Conservation (phyloP, 2,888 invertebrate genomes). For the Nowickia ferox region DNA sequence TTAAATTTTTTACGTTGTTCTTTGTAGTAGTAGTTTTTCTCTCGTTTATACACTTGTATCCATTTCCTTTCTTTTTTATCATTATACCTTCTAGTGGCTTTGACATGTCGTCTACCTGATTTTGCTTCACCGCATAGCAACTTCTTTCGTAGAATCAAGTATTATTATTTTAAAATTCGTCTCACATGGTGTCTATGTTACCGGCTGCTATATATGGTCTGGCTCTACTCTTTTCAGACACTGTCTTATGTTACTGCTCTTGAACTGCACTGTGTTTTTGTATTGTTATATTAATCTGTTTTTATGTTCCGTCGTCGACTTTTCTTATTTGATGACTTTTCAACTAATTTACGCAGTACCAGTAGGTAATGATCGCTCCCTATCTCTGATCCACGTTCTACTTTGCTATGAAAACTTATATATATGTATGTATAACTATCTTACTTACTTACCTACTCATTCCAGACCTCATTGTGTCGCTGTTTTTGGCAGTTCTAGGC, state of each 20-base stretch:
- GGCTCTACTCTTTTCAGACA: neutral
- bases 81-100: neutral
- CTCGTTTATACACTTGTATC: too few species aligned
- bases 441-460: too few species aligned
- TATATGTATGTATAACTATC: too few species aligned
- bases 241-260: neutral
- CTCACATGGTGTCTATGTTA: too few species aligned
- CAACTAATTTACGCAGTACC: neutral
- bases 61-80: neutral
- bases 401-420: neutral
- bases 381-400: neutral
- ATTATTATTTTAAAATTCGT: too few species aligned
- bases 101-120: neutral
- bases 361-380: neutral
- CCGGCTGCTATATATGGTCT: too few species aligned
- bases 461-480: too few species aligned
- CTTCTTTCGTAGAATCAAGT: neutral
- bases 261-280: neutral
- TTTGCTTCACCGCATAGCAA: neutral
- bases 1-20: neutral
- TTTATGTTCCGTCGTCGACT: neutral
- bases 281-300: neutral
- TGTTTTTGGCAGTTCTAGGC: too few species aligned
- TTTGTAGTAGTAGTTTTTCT: neutral
- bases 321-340: constrained; percentile 5